These are phyloP conservation scores for Athalia cordata DNA, from an alignment of 2,888 invertebrate genomes.

Conservation along the genomic window DNA sequence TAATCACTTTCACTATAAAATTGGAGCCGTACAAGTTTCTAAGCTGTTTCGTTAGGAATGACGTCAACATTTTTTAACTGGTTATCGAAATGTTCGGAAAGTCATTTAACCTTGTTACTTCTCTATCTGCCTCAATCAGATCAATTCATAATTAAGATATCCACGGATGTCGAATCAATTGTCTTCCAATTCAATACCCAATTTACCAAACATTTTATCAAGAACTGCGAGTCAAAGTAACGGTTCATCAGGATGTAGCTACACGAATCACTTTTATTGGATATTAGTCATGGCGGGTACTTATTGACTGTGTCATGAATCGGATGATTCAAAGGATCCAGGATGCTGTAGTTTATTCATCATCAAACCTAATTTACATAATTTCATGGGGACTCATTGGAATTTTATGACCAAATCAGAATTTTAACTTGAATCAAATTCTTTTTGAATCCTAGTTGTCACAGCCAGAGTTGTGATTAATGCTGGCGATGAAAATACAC, in stretches of 20 bases:
- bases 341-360: slow-evolving; percentile 1
- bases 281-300: slow-evolving; percentile 25
- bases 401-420: too few relatives aligned
- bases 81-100: neutral
- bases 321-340: slow-evolving; percentile 24
- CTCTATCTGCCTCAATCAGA: too few relatives aligned
- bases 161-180: too few relatives aligned
- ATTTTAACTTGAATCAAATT: neutral
- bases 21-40: neutral
- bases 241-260: neutral
- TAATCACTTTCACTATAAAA: slow-evolving; percentile 1
- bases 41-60: neutral
- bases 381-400: neutral
- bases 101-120: neutral
- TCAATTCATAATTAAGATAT: too few relatives aligned
- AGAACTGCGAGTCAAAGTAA: neutral
- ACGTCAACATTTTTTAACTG: slow-evolving; percentile 4
- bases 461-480: slow-evolving; percentile 61
- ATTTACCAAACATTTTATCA: too few relatives aligned
- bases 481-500: slow-evolving; percentile 51
- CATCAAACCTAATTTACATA: neutral
- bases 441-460: slow-evolving; percentile 57
- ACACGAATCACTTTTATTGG: neutral
- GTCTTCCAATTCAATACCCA: too few relatives aligned
- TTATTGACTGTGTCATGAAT: slow-evolving; percentile 42